Evolutionary conservation across 2,797 vertebrate genomes (phyloP), one percentile per base, ranked within the genome.

Genomic region (Lacerta agilis): DNA sequence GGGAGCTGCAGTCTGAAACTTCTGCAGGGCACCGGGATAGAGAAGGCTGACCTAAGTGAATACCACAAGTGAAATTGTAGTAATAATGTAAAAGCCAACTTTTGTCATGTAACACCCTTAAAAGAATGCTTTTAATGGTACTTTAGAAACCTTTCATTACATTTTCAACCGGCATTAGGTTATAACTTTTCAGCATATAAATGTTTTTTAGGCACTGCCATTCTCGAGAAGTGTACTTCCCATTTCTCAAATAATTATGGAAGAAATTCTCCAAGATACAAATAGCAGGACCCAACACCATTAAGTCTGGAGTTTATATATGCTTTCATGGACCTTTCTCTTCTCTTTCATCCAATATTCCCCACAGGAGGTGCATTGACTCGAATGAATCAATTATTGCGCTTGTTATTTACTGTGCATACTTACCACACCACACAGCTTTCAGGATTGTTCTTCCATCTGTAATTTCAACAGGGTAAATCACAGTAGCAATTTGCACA

Each of bases 401-500:
- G 72, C 55, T 86, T 3, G 0, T 80, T 85, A 89, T 88, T n/a
- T 82, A n/a, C 17, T 9, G 0, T 71, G 92, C 64, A 91, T 36
- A 58, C n/a, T 78, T 80, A 79, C n/a, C 13, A 79, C 85, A 79
- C 0, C 49, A 1, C 7, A 38, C 43, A 41, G 17, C 55, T 93
- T 89, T 81, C 78, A 83, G 80, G 78, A 20, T 15, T 83, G 64
- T 66, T 88, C 41, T 86, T 89, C 69, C 23, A 33, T 41, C 79
- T 86, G 8, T 36, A 83, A 90, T 93, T 95, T 89, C 81, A 87
- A 77, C 72, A 79, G 20, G 18, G 83, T 87, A 91, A 89, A 88
- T 87, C 58, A 92, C 55, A 92, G 10, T 1, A 0, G 29, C 77
- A 87, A 79, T 82, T 79, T 92, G 38, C 80, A 87, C 1, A 1